Percentiles rank a stretch among this genome's conserved stretches.
These are phyloP conservation scores for Luscinia megarhynchos DNA, from an alignment of 2,797 vertebrate species.

Conservation along the genomic window DNA sequence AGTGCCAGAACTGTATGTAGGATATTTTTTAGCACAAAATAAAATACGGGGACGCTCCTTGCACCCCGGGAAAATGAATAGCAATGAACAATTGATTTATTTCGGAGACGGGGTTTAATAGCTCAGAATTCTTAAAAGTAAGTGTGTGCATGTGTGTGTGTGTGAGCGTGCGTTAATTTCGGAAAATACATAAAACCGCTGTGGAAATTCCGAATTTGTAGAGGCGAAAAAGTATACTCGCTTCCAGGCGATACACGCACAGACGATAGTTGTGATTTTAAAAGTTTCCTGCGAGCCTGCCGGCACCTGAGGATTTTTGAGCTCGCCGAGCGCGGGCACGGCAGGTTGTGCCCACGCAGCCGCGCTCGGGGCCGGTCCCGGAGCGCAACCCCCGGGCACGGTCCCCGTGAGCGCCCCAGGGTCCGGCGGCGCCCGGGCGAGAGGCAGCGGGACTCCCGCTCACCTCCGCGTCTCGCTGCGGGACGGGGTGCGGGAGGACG, in stretches of 20 bases:
- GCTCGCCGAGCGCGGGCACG: not conserved
- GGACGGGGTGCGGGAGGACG: not conserved
- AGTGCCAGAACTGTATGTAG: too few relatives aligned
- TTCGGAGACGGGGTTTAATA: not conserved
- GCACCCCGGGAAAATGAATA: not conserved
- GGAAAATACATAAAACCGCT: not conserved
- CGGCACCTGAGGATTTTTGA: not conserved
- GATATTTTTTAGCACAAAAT: not conserved
- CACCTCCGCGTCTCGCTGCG: not conserved
- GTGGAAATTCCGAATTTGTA: not conserved
- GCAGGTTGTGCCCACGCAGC: not conserved
- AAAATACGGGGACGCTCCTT: not conserved
- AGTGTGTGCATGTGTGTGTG: fast-evolving
- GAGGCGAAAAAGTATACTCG: not conserved
- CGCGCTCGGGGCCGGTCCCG: not conserved
- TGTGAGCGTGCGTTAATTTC: not conserved
- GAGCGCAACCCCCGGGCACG: not conserved
- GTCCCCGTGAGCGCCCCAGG: not conserved
- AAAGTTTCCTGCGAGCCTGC: not conserved
- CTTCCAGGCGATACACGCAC: not conserved
- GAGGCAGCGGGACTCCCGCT: not conserved
- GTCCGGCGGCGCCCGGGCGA: not conserved
- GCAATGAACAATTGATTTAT: not conserved
- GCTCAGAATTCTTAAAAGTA: not conserved
- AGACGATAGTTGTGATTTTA: not conserved